phyloP scores from a whole-genome alignment of 2,888 invertebrate species.

The Macroteleia sp. region DNA sequence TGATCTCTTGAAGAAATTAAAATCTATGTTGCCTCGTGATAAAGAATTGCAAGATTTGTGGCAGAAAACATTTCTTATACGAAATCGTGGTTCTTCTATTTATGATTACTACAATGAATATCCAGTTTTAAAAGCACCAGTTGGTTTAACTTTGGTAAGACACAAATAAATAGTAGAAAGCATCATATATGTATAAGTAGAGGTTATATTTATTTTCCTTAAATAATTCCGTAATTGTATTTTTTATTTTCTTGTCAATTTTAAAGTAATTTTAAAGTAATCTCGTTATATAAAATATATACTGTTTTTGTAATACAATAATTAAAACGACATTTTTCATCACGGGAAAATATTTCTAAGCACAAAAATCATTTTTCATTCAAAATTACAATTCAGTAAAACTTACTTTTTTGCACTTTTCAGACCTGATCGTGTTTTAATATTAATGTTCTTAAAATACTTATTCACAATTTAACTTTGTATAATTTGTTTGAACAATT shows the following conservation, averaged over 20 bases:
- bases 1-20: background rate
- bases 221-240: background rate
- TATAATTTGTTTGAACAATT: too few species aligned
- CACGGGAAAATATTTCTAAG: too few species aligned
- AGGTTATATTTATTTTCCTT: background rate
- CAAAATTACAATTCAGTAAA: too few species aligned
- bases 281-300: background rate
- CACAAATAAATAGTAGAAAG: background rate
- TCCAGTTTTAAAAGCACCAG: slow-evolving; percentile 23
- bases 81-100: slow-evolving; percentile 8
- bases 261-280: background rate
- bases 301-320: background rate
- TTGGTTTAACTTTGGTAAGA: slow-evolving; percentile 28
- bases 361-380: background rate
- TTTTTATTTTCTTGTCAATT: background rate
- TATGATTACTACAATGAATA: slow-evolving; percentile 8
- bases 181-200: background rate
- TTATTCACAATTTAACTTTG: too few species aligned
- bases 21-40: background rate
- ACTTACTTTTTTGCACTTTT: too few species aligned
- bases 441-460: too few species aligned
- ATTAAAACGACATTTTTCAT: background rate
- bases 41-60: slow-evolving; percentile 11
- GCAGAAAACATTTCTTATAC: slow-evolving; percentile 11
- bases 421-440: background rate